Conservation (phyloP, 2,888 invertebrate genomes). For the Carterocephalus palaemon region DNA sequence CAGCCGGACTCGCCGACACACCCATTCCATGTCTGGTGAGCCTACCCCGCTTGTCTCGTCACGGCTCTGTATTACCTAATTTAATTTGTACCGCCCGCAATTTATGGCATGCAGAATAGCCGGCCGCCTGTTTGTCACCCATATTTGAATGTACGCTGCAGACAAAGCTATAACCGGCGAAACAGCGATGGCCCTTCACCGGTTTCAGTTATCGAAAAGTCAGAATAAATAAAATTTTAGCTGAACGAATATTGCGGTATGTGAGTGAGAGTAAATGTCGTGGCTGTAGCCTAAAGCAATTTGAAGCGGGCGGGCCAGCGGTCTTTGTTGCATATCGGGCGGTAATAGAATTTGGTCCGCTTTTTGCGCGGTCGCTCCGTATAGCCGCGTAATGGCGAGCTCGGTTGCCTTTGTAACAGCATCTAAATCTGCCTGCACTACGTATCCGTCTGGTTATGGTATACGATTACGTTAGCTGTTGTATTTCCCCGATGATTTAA, state of each 20-base stretch:
- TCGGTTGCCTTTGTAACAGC: conserved; percentile 74
- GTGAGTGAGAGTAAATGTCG: conserved; percentile 66
- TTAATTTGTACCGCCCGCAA: conserved; percentile 75
- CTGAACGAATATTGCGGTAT: conserved; percentile 57
- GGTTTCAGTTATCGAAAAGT: conserved; percentile 34
- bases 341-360: conserved; percentile 78
- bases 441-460: conserved; percentile 50
- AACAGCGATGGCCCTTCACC: conserved; percentile 12
- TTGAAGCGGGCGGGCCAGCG: conserved; percentile 67
- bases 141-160: conserved; percentile 34
- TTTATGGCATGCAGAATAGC: conserved; percentile 70
- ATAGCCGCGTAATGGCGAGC: conserved; percentile 64
- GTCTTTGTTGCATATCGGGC: conserved; percentile 77
- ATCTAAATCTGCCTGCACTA: conserved; percentile 66
- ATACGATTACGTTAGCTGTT: conserved; percentile 30
- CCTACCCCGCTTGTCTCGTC: conserved; percentile 67
- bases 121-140: conserved; percentile 61
- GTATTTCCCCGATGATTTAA: conserved; percentile 10
- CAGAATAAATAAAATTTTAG: conserved; percentile 55
- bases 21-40: conserved; percentile 71
- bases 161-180: conserved; percentile 7
- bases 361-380: conserved; percentile 70
- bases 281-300: conserved; percentile 75
- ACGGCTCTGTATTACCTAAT: conserved; percentile 75
- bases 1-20: too few relatives aligned